Base-by-base conservation (phyloP, 1,140 invertebrate species). In the Panulirus ornatus region DNA sequence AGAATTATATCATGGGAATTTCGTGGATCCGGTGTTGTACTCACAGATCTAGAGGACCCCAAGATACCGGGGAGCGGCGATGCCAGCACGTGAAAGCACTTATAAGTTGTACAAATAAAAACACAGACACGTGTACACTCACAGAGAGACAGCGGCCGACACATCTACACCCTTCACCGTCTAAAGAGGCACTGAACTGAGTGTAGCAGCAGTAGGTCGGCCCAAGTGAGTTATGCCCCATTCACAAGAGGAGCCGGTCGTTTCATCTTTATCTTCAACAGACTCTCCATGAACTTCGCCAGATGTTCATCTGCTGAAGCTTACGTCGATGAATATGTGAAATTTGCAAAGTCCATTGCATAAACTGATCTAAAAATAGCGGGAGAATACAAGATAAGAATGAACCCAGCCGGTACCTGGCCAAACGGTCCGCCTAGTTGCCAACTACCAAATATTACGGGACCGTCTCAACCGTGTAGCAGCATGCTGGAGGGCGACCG, bases 171-270 rank as follows among this genome's bases (percentile, higher is more conserved):
- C 36, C 83, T 73, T 30, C 83, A 84, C 83, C 66, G 27, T 70
- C 83, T 66, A 84, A 84, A 84, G 83, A 70, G 66, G 83, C 83
- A 84, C 83, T 84, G 83, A 84, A 78, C 70, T 73, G 70, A 47
- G 14, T 66, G n/a, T 9, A 19, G 42, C n/a, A 78, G 75, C 44
- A 42, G 75, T 78, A 30, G 75, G 75, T 78, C 75, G 75, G 40
- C 44, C n/a, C 27, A 27, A 76, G 73, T 47, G 75, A 78, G 44
- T 27, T 78, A 78, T 78, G 40, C 40, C 75, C 40, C 40, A 44
- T 78, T 47, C 75, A 78, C 75, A 78, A 78, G 27, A 14, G 8
- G 30, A 30, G 36, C 40, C 8, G 75, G 44, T 44, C 75, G n/a
- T 44, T 47, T 44, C 36, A 78, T 78, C 40, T 19, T 22, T 78